Base-by-base conservation (phyloP, 2,888 invertebrate genomes). In the Sceliomorpha sp. region DNA sequence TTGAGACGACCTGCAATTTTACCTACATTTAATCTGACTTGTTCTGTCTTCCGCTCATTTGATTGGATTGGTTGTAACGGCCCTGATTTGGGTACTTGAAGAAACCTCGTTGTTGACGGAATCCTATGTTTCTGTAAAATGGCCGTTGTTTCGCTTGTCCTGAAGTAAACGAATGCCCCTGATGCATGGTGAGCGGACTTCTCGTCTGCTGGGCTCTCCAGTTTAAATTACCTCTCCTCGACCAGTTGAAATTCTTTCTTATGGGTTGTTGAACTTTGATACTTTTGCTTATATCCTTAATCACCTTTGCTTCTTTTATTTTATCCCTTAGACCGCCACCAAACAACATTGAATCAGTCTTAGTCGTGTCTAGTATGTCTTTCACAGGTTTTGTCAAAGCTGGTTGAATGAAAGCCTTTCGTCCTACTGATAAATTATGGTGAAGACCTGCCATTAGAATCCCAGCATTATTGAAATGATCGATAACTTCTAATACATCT, bases 131-230 rank as follows among this genome's bases (percentile, higher is more conserved):
- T 58, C 32, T 58, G 45, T n/a, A 58, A n/a, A 17, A 58, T 5
- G 1, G 58, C 58, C 12, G 47, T 58, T 5, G 58, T 58, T 24
- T 58, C 58, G n/a, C 47, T 13, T 34, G 34, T 55, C 55, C 44
- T 32, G 15, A 1, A 10, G 17, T 13, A 53, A 7, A 8, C 1
- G 34, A 24, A 42, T 8, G 40, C 32, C 53, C 42, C 53, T 42
- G 39, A 5, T 42, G 53, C 53, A 34, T 12, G 9, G 0, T 9
- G 24, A 53, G 10, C 37, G 42, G 53, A 53, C 32, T 7, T 15
- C 8, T 53, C 42, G 10, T 0, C 6, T 53, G 40, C 53, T 42
- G 42, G 53, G 42, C 13, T 20, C 26, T 40, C 42, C 53, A 42
- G 53, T 53, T 53, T 53, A 53, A 53, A 53, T 53, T 42, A 47